Evolutionary conservation across 2,888 invertebrate species (phyloP), one percentile per base, ranked within the genome.

Genomic region (Leptura quadrifasciata): DNA sequence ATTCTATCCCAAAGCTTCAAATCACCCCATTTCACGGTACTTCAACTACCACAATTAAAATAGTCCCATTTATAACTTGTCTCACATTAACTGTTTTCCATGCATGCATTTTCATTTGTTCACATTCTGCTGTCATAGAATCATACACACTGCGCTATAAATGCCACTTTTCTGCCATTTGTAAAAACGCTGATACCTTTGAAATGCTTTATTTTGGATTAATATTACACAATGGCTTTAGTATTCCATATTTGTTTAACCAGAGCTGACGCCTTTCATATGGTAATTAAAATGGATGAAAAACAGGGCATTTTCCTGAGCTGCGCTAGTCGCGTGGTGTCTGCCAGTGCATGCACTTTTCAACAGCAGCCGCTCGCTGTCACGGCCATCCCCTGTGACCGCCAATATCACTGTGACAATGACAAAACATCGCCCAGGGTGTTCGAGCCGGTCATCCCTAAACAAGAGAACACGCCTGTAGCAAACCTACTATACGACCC

Each of bases 381-480:
- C 85, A 85, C 79, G 70, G 82, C 74, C 85, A 84, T 84, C 83
- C 84, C 83, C 75, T 64, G 80, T 81, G 83, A 80, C 82, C 82
- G 79, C 83, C 83, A 81, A 84, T 84, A 84, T 84, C 81, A 81
- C 77, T 72, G 79, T 84, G 85, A 85, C 85, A 84, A 84, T 85
- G 85, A 85, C 83, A 85, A 84, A 85, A 84, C 81, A 83, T 80
- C 80, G 82, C 83, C 79, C 68, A 76, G 83, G 83, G 81, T 76
- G 81, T 81, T 81, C 79, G 74, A 76, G 55, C 54, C 76, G 79
- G 82, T 76, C 82, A 80, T 77, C 81, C 79, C 71, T 47, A 71
- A 71, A 71, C 71, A 71, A 71, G 60, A 39, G 61, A 61, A 61
- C 71, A 47, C 61, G 71, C 71, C 71, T 52, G 60, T 20, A 52